Evolutionary conservation across 1,140 invertebrate species (phyloP), one percentile per base, ranked within the genome.

Genomic region (Neotoxoptera formosana): DNA sequence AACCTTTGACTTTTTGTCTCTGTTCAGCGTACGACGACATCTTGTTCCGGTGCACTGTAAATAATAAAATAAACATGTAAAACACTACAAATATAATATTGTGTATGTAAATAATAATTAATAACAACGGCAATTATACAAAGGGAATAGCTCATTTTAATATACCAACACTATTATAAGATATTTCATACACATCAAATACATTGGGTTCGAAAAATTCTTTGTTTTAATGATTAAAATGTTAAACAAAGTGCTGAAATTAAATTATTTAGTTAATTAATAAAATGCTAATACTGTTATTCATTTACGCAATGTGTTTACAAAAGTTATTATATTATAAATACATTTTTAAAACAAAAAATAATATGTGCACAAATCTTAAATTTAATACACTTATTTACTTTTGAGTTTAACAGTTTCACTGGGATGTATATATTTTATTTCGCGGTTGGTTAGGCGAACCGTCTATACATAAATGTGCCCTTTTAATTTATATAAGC

Each of bases 11-110:
- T 84, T 93, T 56, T 93, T 93, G 2, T 84, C 76, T 30, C 34
- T 93, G 17, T 36, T 84, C 48, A 84, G 47, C 17, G 48, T 93
- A 34, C 91, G 67, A 41, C 91, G 67, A 60, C 91, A 93, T 84
- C 91, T 84, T 17, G 76, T 41, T 34, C 91, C 91, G 17, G 91
- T 51, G 25, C 91, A 93, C 91, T 93, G 76, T 25, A 84, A 93
- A 93, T 9, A 84, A 51, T 14, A 93, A 93, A 53, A 83, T 41
- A 30, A 8, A 76, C 30, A 53, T 56, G 51, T 90, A 56, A 34
- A 48, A 48, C 1, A 48, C 30, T 56, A 56, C 9, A 25, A 25
- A 25, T 9, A 23, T 56, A 8, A 7, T 56, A 23, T 56, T 56
- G 23, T 56, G 8, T 48, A 11, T 14, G 14, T 48, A 56, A 56